Base-by-base conservation (phyloP, 2,888 invertebrate species). In the Macaria notata region DNA sequence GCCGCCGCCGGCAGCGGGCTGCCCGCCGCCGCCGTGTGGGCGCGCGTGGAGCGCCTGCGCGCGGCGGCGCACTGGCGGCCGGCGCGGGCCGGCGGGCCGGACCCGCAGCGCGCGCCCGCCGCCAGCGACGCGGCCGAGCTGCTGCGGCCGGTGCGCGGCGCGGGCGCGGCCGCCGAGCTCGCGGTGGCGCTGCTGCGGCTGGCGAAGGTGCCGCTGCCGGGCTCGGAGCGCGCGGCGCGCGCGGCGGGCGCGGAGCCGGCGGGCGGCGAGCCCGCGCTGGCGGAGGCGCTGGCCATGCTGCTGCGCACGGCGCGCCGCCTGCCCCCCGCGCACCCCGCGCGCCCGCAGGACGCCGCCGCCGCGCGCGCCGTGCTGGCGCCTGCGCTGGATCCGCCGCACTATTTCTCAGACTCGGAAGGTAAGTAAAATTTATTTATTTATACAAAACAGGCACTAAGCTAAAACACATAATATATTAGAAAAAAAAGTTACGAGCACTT, bases 21-120 rank as follows among this genome's bases (percentile, higher is more conserved):
- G 74, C 96, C 96, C 31, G 85, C 94, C 73, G 93, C 94, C 75
- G 94, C 94, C 66, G 89, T 96, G 63, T 96, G 96, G 96, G 86
- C 94, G 66, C 93, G 96, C 61, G 93, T 95, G 59, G 96, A 96
- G 83, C 94, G 94, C 8, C 84, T 95, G 54, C 92, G 96, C n/a
- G 95, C 94, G 71, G 93, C 93, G 19, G 94, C 93, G 69, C 94
- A 95, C 82, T 96, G 95, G 93, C 88, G 95, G 41, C 94, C 95
- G 93, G 63, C 88, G 44, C 36, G 1, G 39, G 92, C 94, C 7
- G 88, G 94, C 47, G 45, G 62, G 95, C 8, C 43, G 49, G 66
- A 95, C 95, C 83, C 92, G 94, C 73, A 92, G 94, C 71, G 94
- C 94, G 44, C 93, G 73, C 83, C 84, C 89, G 92, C 69, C 94